Conservation (phyloP, 2,113 vertebrate genomes). For the Istiophorus platypterus region DNA sequence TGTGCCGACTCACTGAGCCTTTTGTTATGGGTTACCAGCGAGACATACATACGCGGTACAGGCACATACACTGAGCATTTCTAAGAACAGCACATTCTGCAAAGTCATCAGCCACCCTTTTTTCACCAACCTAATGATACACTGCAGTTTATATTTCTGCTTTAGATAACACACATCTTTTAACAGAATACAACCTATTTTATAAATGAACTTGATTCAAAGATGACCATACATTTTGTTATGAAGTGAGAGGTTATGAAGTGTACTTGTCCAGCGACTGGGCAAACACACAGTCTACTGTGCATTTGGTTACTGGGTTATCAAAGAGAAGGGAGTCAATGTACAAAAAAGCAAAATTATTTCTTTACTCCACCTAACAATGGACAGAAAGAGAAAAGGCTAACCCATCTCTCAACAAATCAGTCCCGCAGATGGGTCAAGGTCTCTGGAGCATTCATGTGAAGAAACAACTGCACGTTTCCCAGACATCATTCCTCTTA, state of each 20-base stretch:
- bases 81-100: neutral
- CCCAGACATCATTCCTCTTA: constrained; percentile 52
- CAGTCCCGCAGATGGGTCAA: constrained; percentile 59
- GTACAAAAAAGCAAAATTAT: constrained; percentile 27
- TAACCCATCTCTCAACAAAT: constrained; percentile 55
- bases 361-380: constrained; percentile 40
- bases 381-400: constrained; percentile 56
- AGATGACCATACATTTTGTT: neutral
- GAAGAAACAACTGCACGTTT: constrained; percentile 64
- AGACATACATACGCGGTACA: constrained; percentile 33
- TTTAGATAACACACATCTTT: neutral
- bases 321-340: constrained; percentile 25
- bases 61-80: neutral
- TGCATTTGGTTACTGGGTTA: constrained; percentile 8
- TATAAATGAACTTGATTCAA: neutral
- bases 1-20: constrained; percentile 73
- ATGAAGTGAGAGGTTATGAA: constrained; percentile 1
- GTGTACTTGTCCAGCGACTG: constrained; percentile 23
- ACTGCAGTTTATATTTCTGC: neutral
- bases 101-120: neutral
- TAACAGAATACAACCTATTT: neutral
- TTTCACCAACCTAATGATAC: neutral
- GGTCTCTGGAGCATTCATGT: constrained; percentile 57
- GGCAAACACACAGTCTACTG: too few species aligned
- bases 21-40: constrained; percentile 69